These are phyloP conservation scores for Drosophila quadrilineata DNA, from an alignment of 1,140 invertebrate species.

Conservation along the genomic window DNA sequence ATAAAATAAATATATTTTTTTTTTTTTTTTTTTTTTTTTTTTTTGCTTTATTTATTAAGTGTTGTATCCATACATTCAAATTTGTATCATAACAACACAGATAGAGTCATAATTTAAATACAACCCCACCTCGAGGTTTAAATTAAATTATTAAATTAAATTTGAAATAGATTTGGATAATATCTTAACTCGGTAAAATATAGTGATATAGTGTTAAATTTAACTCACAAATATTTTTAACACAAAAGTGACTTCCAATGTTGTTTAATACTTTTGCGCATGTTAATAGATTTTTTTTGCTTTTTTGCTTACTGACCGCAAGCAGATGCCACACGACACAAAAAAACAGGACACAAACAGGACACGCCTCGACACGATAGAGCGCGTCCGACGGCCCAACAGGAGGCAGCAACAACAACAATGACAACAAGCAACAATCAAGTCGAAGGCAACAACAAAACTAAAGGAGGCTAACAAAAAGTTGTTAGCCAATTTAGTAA, in stretches of 20 bases:
- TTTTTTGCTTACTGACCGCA: slow-evolving; percentile 52
- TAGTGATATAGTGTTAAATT: too few relatives aligned
- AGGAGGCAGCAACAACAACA: slow-evolving; percentile 42
- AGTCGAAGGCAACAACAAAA: slow-evolving; percentile 8
- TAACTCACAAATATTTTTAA: background rate
- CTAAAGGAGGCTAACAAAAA: slow-evolving; percentile 47
- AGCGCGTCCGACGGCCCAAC: slow-evolving; percentile 42
- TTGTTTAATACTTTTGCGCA: slow-evolving; percentile 37
- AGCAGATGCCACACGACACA: slow-evolving; percentile 51
- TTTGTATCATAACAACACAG: too few relatives aligned
- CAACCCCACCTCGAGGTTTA: too few relatives aligned
- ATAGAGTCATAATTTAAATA: too few relatives aligned
- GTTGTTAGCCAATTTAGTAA: slow-evolving; percentile 75
- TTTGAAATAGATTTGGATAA: too few relatives aligned
- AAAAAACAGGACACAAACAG: slow-evolving; percentile 1
- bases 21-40: too few relatives aligned
- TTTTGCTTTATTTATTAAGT: too few relatives aligned
- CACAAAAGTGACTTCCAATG: slow-evolving; percentile 11
- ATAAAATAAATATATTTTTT: too few relatives aligned
- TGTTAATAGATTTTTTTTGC: slow-evolving; percentile 12
- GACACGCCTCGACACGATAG: slow-evolving; percentile 3
- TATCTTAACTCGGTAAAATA: too few relatives aligned
- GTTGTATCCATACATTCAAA: too few relatives aligned
- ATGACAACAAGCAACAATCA: slow-evolving; percentile 24
- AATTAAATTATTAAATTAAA: too few relatives aligned